phyloP scores from a whole-genome alignment of 2,113 vertebrate species.

The Oxyura jamaicensis region DNA sequence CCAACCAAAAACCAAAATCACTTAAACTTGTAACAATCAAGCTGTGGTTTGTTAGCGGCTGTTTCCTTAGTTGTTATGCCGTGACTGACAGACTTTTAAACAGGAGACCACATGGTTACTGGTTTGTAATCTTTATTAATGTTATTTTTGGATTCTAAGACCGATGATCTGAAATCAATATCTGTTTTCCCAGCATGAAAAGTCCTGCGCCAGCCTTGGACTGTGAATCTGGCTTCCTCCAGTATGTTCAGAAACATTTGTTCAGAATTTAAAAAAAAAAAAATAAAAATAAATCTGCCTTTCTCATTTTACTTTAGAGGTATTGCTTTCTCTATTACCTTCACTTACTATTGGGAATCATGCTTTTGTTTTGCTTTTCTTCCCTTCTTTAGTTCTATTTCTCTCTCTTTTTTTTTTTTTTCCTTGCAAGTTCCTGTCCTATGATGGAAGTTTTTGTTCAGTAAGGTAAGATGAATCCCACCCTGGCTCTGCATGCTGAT shows the following conservation, averaged over 20 bases:
- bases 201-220: conserved; percentile 27
- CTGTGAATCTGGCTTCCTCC: conserved; percentile 10
- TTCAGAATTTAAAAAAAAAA: not conserved
- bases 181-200: conserved; percentile 41
- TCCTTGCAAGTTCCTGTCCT: not conserved
- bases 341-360: not conserved
- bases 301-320: not conserved
- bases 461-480: not conserved
- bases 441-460: not conserved
- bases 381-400: not conserved
- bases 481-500: not conserved
- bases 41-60: conserved; percentile 3
- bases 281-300: not conserved
- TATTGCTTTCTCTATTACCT: not conserved
- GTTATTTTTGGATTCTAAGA: conserved; percentile 16
- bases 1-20: not conserved
- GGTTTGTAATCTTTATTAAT: conserved; percentile 26
- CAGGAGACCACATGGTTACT: not conserved
- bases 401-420: not conserved
- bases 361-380: not conserved
- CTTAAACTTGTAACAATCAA: not conserved
- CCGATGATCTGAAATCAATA: conserved; percentile 55
- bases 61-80: conserved; percentile 1
- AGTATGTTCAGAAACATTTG: not conserved
- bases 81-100: not conserved